A percentile compares a stretch with the other conserved stretches of the same genome.
phyloP scores from a whole-genome alignment of 2,888 invertebrate genomes.

The Odontocerum albicorne region DNA sequence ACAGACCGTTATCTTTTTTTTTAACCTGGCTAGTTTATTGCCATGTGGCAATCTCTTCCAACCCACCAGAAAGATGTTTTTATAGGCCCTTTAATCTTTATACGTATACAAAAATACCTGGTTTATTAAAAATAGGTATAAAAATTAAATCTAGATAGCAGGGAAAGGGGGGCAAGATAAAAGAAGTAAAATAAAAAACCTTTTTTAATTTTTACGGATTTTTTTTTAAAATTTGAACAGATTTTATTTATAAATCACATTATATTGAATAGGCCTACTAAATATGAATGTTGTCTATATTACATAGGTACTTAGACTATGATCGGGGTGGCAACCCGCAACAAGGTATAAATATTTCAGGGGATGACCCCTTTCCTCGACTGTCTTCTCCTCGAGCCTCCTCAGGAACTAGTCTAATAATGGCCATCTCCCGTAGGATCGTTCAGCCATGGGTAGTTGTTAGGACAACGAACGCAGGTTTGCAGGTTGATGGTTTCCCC shows the following conservation, averaged over 20 bases:
- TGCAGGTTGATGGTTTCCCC: constrained; percentile 93
- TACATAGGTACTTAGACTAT: constrained; percentile 61
- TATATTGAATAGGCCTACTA: constrained; percentile 59
- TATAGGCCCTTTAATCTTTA: no score
- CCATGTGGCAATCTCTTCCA: no score
- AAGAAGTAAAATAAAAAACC: constrained; percentile 17
- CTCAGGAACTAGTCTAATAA: constrained; percentile 66
- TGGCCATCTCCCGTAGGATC: constrained; percentile 88
- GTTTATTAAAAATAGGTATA: no score
- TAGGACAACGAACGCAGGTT: constrained; percentile 90
- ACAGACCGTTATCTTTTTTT: no score
- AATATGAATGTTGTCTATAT: constrained; percentile 61
- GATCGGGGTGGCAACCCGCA: constrained; percentile 60
- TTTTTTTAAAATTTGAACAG: constrained; percentile 52
- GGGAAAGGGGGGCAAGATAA: no score
- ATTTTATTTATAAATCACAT: constrained; percentile 59
- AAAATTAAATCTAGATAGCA: no score
- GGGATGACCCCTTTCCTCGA: constrained; percentile 19
- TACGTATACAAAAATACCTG: no score
- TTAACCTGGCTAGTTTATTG: no score
- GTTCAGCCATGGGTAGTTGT: constrained; percentile 93
- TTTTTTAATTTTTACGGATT: constrained; percentile 45
- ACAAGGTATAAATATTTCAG: constrained; percentile 47
- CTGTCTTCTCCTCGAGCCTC: constrained; percentile 5
- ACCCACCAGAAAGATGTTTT: no score